phyloP scores from a whole-genome alignment of 1,140 invertebrate genomes.

The Scylla paramamosain region DNA sequence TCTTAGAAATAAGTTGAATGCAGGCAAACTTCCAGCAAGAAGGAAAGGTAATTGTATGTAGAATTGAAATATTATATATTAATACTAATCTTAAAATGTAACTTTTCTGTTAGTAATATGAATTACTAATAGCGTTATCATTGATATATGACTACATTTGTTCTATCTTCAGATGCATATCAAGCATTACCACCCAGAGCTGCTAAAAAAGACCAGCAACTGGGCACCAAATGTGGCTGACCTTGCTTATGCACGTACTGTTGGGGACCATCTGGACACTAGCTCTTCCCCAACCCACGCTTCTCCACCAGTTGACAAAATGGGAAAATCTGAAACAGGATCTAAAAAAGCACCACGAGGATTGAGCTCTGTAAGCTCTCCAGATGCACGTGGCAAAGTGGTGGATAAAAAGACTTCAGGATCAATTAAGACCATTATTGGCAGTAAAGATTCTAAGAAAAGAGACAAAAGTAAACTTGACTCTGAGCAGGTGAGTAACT shows the following conservation, averaged over 20 bases:
- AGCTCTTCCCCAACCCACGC: constrained; percentile 42
- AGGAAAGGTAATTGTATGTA: no score
- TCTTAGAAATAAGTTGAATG: no score
- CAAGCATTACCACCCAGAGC: constrained; percentile 93
- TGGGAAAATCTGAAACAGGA: not conserved
- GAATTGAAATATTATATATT: no score
- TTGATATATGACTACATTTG: no score
- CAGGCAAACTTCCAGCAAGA: no score
- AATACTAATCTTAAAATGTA: no score
- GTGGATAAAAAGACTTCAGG: constrained; percentile 32
- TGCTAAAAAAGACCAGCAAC: constrained; percentile 85
- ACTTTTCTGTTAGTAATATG: no score
- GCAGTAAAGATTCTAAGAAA: constrained; percentile 53
- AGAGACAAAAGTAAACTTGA: constrained; percentile 55
- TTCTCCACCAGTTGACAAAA: constrained; percentile 55
- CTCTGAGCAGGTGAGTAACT: constrained; percentile 16
- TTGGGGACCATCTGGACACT: constrained; percentile 69
- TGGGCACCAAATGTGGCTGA: constrained; percentile 91
- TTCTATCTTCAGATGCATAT: constrained; percentile 87
- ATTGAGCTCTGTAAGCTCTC: not conserved
- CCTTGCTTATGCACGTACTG: constrained; percentile 88
- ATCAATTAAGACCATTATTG: not conserved
- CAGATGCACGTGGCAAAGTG: constrained; percentile 11
- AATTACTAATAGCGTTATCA: no score
- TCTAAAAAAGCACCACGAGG: constrained; percentile 46